Conservation (phyloP, 2,797 vertebrate genomes). For the Micropoecilia bifurca region DNA sequence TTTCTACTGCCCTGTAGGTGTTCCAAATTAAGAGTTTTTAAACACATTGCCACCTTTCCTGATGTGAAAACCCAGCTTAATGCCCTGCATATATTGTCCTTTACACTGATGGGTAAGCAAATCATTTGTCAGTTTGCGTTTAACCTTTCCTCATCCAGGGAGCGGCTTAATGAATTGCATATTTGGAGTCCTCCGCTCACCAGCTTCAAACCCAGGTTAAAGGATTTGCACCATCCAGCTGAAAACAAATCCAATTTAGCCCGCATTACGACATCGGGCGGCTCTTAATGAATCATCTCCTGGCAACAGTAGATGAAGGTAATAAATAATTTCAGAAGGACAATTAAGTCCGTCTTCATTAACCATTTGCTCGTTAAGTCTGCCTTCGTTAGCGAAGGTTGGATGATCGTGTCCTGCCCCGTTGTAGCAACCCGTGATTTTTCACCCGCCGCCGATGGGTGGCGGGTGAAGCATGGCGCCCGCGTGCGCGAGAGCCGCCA, state of each 20-base stretch:
- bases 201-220: conserved; percentile 17
- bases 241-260: conserved; percentile 50
- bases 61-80: neutral
- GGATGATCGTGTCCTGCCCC: conserved; percentile 43
- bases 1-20: neutral
- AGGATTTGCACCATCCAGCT: conserved; percentile 26
- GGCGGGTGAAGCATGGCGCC: conserved; percentile 13
- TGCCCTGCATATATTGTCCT: neutral
- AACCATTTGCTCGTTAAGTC: conserved; percentile 71
- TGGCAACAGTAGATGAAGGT: conserved; percentile 61
- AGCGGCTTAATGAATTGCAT: conserved; percentile 12
- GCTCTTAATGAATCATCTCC: conserved; percentile 58
- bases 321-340: conserved; percentile 69
- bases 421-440: conserved; percentile 27
- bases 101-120: neutral
- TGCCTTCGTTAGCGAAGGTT: conserved; percentile 67
- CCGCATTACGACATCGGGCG: conserved; percentile 27
- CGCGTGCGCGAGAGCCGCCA: conserved; percentile 20
- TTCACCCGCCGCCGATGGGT: conserved; percentile 26
- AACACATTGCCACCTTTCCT: neutral
- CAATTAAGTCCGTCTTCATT: conserved; percentile 70
- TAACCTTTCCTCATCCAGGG: neutral
- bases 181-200: conserved; percentile 16
- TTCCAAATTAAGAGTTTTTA: neutral
- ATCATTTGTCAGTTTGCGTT: conserved; percentile 6